phyloP scores from a whole-genome alignment of 2,797 vertebrate species.

The Erithacus rubecula region DNA sequence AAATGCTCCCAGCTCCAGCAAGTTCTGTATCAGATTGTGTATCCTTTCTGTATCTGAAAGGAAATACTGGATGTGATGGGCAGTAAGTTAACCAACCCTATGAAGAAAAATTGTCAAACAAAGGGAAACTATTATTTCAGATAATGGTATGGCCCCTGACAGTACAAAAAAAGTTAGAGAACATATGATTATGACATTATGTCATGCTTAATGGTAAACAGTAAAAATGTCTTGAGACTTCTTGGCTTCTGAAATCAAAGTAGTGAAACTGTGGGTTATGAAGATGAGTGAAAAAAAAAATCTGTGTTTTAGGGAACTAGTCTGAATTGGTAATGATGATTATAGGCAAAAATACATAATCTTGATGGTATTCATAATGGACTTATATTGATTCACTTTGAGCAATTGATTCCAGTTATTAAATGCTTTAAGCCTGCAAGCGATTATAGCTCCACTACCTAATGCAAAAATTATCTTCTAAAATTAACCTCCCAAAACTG shows the following conservation, averaged over 20 bases:
- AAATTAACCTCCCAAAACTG: neutral
- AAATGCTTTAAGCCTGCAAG: neutral
- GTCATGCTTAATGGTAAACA: neutral
- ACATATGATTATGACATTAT: neutral
- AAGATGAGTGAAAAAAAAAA: neutral
- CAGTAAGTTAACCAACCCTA: neutral
- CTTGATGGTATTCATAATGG: neutral
- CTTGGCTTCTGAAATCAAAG: neutral
- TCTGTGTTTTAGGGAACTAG: neutral
- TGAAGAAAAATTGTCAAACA: neutral
- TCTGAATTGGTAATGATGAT: neutral
- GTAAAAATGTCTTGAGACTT: neutral
- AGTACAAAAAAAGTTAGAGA: neutral
- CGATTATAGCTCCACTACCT: neutral
- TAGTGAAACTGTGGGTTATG: neutral
- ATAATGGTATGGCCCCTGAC: neutral
- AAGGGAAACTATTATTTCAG: neutral
- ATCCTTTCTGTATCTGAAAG: neutral
- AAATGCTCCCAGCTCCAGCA: neutral
- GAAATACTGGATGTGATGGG: neutral
- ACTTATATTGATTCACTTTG: neutral
- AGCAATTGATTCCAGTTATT: neutral
- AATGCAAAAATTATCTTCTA: neutral
- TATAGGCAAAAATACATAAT: neutral
- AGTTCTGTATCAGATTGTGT: neutral